These are phyloP conservation scores for Cynopterus brachyotis DNA, from an alignment of 2,113 vertebrate genomes.

Conservation along the genomic window DNA sequence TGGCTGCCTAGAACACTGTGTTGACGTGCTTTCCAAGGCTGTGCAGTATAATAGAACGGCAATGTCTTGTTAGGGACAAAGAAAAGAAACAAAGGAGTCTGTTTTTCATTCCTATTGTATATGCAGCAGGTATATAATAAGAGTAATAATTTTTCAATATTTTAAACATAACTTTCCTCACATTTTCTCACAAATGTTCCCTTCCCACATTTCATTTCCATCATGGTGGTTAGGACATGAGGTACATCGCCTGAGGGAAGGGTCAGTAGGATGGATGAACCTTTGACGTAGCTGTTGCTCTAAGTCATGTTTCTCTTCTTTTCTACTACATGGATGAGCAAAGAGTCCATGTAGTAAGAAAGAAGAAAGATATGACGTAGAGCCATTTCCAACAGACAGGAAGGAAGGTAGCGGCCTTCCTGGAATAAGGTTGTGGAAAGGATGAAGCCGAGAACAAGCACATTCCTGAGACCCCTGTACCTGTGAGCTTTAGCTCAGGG, in stretches of 20 bases:
- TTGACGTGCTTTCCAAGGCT: background rate
- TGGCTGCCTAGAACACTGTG: background rate
- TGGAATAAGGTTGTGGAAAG: background rate
- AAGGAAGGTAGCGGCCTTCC: background rate
- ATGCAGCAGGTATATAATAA: background rate
- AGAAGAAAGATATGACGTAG: background rate
- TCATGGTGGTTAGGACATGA: background rate
- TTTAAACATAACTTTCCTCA: constrained; percentile 1
- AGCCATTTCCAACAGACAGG: background rate
- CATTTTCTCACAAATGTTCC: background rate
- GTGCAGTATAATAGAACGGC: background rate
- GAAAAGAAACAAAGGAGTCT: background rate
- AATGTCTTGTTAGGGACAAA: constrained; percentile 1
- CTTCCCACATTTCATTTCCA: background rate
- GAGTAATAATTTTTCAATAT: background rate
- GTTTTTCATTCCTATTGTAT: background rate
- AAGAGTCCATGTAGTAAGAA: background rate
- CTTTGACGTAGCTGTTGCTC: background rate
- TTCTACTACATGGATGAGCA: background rate
- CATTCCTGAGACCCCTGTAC: background rate
- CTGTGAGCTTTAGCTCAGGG: background rate
- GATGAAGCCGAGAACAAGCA: background rate
- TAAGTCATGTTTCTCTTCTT: too few species aligned
- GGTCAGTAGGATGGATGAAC: too few species aligned
- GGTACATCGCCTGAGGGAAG: background rate